Base-by-base conservation (phyloP, 2,113 vertebrate genomes). In the Theristicus caerulescens region DNA sequence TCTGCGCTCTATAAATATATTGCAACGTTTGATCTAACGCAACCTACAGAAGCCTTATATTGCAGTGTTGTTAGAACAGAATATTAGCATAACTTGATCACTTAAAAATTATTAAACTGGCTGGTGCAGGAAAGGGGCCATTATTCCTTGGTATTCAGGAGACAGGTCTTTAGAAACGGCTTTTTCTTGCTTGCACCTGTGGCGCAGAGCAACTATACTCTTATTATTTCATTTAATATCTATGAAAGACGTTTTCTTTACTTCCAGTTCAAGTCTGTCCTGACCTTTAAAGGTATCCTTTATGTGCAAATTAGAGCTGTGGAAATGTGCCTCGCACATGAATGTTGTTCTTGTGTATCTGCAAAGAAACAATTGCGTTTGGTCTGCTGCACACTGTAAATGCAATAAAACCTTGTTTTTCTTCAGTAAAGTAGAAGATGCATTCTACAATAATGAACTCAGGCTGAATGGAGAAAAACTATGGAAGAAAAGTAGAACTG, bases 401-500 rank as follows among this genome's bases (percentile, higher is more conserved):
- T 94, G 65, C 71, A 91, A 79, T 95, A 91, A 97, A 95, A 71
- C 58, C 44, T 96, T 94, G 70, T 94, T 96, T 91, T 95, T n/a
- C 92, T 86, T 92, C 96, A 99, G 99, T 98, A 99, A 99, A 98
- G 97, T 99, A 90, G 99, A 99, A 97, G 99, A 99, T 92, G 98
- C 99, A 26, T 99, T 99, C 98, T 99, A 99, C 96, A 97, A 97
- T 92, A 98, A 98, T 97, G 98, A 98, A 80, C 98, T 99, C 94
- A 97, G 99, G 93, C 98, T 99, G 87, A 99, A 99, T 31, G 99
- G 99, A 96, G 99, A 99, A 88, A 99, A 98, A 66, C 98, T 99
- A 3, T 98, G 99, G 96, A 99, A 99, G 98, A 99, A 99, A 97
- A 99, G 99, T 96, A 99, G 99, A 99, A 97, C 98, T 94, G 99